These are phyloP conservation scores for Pelochelys cantorii DNA, from an alignment of 2,797 vertebrate genomes.

Conservation along the genomic window DNA sequence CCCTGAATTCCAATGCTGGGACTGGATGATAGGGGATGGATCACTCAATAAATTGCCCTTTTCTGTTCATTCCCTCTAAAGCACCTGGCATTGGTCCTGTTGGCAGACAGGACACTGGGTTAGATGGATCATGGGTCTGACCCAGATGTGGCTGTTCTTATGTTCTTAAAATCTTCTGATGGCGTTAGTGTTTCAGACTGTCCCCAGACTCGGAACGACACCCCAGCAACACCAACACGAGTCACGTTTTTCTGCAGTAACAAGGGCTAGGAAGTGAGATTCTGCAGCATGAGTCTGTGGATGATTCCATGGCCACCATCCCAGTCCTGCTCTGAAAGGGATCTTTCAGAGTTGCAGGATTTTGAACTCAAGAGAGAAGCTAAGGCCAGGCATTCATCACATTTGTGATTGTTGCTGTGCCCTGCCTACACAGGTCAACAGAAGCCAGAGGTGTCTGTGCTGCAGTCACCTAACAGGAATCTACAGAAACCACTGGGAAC, in stretches of 20 bases:
- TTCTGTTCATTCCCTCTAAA: not conserved
- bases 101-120: not conserved
- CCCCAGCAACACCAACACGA: not conserved
- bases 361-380: not conserved
- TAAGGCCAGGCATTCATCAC: not conserved
- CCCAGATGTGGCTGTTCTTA: not conserved
- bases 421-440: not conserved
- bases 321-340: not conserved
- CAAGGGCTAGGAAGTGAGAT: not conserved
- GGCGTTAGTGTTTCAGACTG: not conserved
- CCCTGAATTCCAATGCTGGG: not conserved
- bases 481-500: not conserved
- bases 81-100: not conserved
- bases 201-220: not conserved
- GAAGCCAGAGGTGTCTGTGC: not conserved
- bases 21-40: not conserved
- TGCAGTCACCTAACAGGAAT: not conserved
- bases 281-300: not conserved
- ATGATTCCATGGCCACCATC: not conserved
- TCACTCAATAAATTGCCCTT: not conserved
- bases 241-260: not conserved
- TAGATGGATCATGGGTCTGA: not conserved
- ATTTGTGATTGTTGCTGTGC: not conserved
- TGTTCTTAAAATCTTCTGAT: not conserved
- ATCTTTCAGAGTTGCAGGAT: not conserved